A percentile compares a stretch with the other conserved stretches of the same genome.
Evolutionary conservation across 2,113 vertebrate genomes (phyloP).

Genomic region (Eretmochelys imbricata): DNA sequence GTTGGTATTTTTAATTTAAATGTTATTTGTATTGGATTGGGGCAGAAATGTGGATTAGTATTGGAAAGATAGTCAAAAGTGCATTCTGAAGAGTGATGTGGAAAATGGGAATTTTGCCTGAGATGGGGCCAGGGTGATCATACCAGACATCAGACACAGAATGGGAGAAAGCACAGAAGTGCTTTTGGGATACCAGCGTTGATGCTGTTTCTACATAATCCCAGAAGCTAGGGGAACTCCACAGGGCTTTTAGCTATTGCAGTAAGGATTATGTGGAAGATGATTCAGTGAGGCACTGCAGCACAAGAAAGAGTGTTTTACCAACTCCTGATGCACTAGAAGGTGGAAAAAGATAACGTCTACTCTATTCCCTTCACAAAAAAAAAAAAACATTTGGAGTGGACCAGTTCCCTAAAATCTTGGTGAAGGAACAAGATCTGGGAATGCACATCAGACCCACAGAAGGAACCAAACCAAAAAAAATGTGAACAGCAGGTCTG

Average conservation of each 20-base stretch:
- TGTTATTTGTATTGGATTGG: neutral
- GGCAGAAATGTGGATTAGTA: neutral
- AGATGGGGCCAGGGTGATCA: neutral
- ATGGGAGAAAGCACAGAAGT: neutral
- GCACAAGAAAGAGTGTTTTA: neutral
- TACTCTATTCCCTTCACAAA: neutral
- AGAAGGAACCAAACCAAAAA: neutral
- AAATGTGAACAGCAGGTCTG: neutral
- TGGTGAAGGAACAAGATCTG: neutral
- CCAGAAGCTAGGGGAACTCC: neutral
- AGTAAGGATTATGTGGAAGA: neutral
- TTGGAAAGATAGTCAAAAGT: neutral
- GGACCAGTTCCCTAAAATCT: rapidly evolving
- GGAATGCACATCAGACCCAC: too few relatives aligned
- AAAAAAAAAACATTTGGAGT: neutral
- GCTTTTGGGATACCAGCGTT: too few relatives aligned
- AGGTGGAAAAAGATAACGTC: neutral
- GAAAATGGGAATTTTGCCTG: neutral
- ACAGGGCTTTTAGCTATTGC: neutral
- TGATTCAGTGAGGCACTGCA: neutral
- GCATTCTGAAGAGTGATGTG: neutral
- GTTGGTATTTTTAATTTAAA: too few relatives aligned
- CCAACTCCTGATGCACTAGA: neutral
- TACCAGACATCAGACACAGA: neutral
- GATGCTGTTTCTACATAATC: too few relatives aligned